Conservation (phyloP, 2,797 vertebrate species). For the Alexandromys oeconomus region DNA sequence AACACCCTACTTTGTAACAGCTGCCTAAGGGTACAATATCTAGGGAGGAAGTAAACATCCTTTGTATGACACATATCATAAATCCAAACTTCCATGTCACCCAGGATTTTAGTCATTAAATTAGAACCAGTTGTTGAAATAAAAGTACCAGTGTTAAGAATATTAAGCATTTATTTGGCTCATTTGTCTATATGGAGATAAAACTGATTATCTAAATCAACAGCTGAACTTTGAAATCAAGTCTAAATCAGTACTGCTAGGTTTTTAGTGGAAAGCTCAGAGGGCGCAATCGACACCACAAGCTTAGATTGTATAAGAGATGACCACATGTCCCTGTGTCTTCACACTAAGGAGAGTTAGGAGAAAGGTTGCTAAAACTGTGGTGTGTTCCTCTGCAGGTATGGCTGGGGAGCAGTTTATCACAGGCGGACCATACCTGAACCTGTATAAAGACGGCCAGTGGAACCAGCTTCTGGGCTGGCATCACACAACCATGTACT, state of each 20-base stretch:
- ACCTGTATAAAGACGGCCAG: conserved; percentile 91
- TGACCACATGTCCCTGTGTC: not conserved
- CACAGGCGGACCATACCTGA: conserved; percentile 91
- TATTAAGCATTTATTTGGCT: conserved; percentile 10
- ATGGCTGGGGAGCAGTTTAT: conserved; percentile 95
- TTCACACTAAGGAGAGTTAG: not conserved
- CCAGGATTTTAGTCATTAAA: conserved; percentile 2
- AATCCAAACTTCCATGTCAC: not conserved
- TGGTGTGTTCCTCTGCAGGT: conserved; percentile 87
- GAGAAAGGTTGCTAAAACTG: conserved; percentile 19
- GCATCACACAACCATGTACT: conserved; percentile 98
- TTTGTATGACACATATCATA: not conserved
- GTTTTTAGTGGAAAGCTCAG: not conserved
- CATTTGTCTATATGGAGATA: not conserved
- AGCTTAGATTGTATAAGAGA: not conserved
- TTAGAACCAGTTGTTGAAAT: not conserved
- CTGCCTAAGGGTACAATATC: not conserved
- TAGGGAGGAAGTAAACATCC: not conserved
- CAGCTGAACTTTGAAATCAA: conserved; percentile 22
- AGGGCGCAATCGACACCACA: not conserved
- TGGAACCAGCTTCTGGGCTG: conserved; percentile 95
- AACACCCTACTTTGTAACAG: not conserved
- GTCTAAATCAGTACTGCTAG: not conserved
- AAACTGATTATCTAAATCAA: not conserved
- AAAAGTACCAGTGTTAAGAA: not conserved